Evolutionary conservation across 2,888 invertebrate genomes (phyloP).

Genomic region (Drosophila longiperda): DNA sequence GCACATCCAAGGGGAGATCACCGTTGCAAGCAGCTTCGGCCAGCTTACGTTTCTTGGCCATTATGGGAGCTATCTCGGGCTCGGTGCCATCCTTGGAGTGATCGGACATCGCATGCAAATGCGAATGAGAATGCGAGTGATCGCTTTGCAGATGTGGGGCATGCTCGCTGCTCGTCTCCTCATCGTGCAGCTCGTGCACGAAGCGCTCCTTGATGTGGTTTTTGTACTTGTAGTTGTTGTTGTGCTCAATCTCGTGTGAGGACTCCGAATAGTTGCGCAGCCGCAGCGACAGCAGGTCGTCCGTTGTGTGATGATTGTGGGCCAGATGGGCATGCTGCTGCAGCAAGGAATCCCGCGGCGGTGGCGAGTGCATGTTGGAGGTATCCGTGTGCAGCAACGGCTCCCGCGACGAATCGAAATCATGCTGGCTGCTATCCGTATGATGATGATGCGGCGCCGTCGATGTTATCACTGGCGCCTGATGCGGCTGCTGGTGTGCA

Average conservation of each 20-base stretch:
- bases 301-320: conserved; percentile 76
- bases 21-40: conserved; percentile 70
- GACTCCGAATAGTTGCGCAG: conserved; percentile 85
- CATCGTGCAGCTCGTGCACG: conserved; percentile 86
- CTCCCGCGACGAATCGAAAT: conserved; percentile 83
- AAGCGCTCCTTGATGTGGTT: conserved; percentile 96
- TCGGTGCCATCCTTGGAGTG: conserved; percentile 84
- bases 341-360: conserved; percentile 77
- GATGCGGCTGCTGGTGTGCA: conserved; percentile 82
- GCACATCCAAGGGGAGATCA: conserved; percentile 47
- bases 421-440: conserved; percentile 84
- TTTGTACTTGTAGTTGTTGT: conserved; percentile 94
- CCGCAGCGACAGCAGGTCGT: conserved; percentile 79
- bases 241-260: conserved; percentile 85
- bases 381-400: conserved; percentile 83
- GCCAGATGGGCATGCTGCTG: conserved; percentile 64
- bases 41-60: conserved; percentile 83
- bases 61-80: conserved; percentile 83
- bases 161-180: conserved; percentile 85
- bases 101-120: conserved; percentile 82
- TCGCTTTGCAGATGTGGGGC: conserved; percentile 81
- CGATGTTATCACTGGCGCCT: conserved; percentile 84
- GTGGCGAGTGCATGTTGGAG: conserved; percentile 83
- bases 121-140: conserved; percentile 82
- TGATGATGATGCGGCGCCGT: conserved; percentile 83